Evolutionary conservation across 2,888 invertebrate genomes (phyloP).

Genomic region (Pachydiplax longipennis): DNA sequence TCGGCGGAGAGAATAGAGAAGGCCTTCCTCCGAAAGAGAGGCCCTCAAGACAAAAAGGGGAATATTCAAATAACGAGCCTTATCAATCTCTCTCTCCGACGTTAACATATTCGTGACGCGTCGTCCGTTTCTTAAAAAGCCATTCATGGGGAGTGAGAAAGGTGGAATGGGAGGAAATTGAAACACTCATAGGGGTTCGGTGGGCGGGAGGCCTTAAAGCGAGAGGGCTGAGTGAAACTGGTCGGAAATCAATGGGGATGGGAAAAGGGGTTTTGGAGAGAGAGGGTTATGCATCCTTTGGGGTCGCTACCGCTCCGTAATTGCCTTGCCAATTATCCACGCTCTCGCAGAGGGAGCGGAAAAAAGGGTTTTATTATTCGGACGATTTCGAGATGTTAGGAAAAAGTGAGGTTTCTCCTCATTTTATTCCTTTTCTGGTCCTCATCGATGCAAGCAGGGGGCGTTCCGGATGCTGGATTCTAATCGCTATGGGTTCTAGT

Average conservation of each 20-base stretch:
- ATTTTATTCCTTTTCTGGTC: background rate
- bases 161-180: background rate
- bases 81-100: slow-evolving; percentile 14
- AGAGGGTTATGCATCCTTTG: background rate
- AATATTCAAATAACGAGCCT: slow-evolving; percentile 13
- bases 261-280: background rate
- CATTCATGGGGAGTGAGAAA: background rate
- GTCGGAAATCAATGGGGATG: background rate
- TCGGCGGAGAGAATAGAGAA: background rate
- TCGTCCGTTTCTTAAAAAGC: slow-evolving; percentile 1
- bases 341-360: background rate
- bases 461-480: background rate
- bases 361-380: background rate
- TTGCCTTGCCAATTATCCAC: slow-evolving; percentile 41
- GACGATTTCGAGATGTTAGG: background rate
- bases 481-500: background rate
- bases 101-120: background rate
- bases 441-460: background rate
- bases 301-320: background rate
- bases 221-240: background rate
- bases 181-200: background rate
- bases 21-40: background rate
- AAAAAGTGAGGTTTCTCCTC: background rate
- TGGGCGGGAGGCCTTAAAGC: background rate
- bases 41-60: background rate